Percentiles rank a stretch among this genome's conserved stretches.
Evolutionary conservation across 2,888 invertebrate species (phyloP).

Genomic region (Emmelina monodactyla): DNA sequence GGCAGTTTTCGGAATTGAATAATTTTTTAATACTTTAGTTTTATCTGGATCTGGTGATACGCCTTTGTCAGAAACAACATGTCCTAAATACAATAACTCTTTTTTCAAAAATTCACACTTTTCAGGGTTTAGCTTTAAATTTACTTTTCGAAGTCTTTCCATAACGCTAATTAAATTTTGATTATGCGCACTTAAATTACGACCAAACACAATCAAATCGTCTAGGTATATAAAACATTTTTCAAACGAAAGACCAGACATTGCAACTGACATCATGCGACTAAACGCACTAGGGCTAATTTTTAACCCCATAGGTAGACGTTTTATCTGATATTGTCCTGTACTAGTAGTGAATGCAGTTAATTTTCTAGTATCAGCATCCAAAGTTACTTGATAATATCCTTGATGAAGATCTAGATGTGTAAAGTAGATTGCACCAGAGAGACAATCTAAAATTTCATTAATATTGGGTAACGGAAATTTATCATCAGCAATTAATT

Average conservation of each 20-base stretch:
- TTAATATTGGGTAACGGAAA: neutral
- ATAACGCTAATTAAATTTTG: conserved; percentile 3
- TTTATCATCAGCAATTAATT: neutral
- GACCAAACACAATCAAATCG: conserved; percentile 1
- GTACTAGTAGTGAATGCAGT: neutral
- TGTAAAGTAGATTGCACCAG: neutral
- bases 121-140: conserved; percentile 4
- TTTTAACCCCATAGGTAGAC: neutral
- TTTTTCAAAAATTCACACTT: conserved; percentile 3
- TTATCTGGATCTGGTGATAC: neutral
- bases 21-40: no score
- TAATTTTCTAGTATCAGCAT: neutral
- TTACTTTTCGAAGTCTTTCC: conserved; percentile 1
- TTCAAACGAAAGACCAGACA: conserved; percentile 3
- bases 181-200: conserved; percentile 2
- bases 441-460: neutral
- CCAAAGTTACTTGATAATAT: neutral
- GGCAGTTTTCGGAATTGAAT: no score
- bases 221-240: conserved; percentile 3
- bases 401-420: neutral
- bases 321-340: neutral
- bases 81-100: neutral
- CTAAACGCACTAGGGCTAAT: neutral
- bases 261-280: conserved; percentile 1
- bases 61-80: neutral